Percentiles rank a stretch among this genome's conserved stretches.
These are phyloP conservation scores for Xiphorhynchus erythropygius DNA, from an alignment of 2,797 vertebrate species.

Conservation along the genomic window DNA sequence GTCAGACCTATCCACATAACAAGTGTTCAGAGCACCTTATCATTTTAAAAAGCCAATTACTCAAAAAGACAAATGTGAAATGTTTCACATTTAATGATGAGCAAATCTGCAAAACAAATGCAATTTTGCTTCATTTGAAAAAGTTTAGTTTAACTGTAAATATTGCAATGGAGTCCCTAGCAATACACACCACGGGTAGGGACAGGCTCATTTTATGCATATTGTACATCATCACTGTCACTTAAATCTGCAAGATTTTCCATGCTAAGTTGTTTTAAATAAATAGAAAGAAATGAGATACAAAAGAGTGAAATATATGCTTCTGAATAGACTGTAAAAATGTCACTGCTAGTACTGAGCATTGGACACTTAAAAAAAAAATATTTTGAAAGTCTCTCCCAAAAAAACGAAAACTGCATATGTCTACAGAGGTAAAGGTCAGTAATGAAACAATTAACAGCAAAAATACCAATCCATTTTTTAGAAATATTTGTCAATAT, in stretches of 20 bases:
- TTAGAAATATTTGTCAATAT: conserved; percentile 87
- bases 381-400: conserved; percentile 87
- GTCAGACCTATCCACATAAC: conserved; percentile 88
- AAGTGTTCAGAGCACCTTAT: conserved; percentile 89
- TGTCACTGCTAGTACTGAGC: conserved; percentile 83
- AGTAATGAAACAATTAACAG: conserved; percentile 85
- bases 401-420: conserved; percentile 85
- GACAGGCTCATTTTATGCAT: conserved; percentile 83
- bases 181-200: conserved; percentile 79
- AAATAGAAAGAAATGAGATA: conserved; percentile 85
- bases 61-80: conserved; percentile 88
- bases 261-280: conserved; percentile 80
- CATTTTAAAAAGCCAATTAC: conserved; percentile 89
- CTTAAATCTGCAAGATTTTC: conserved; percentile 83
- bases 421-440: conserved; percentile 85
- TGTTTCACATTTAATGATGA: conserved; percentile 88
- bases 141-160: conserved; percentile 87
- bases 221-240: conserved; percentile 86
- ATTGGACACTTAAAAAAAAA: conserved; percentile 82
- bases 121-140: conserved; percentile 82
- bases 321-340: conserved; percentile 83
- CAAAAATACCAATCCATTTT: conserved; percentile 85
- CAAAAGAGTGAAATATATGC: conserved; percentile 83
- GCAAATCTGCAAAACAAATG: conserved; percentile 86
- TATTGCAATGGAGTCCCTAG: conserved; percentile 85